Percentiles rank a stretch among this genome's conserved stretches.
Conservation (phyloP, 2,797 vertebrate species). For the Podargus strigoides region DNA sequence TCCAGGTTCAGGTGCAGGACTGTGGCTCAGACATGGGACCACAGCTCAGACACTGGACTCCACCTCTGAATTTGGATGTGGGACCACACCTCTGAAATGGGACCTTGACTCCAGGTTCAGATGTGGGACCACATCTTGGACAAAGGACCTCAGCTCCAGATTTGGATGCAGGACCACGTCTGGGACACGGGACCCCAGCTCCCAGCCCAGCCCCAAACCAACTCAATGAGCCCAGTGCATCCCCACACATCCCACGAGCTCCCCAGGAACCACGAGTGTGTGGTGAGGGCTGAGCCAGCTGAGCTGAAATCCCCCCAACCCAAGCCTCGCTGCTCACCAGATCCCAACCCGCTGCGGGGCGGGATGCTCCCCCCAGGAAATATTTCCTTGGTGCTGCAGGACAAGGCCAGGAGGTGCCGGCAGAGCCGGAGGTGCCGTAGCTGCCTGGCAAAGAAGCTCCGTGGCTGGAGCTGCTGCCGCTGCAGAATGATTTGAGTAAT, state of each 20-base stretch:
- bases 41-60: neutral
- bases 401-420: neutral
- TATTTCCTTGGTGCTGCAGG: neutral
- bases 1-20: too few species aligned
- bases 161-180: neutral
- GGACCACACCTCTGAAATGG: fast-evolving
- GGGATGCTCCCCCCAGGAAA: neutral
- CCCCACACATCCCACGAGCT: neutral
- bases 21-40: neutral
- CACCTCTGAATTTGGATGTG: fast-evolving
- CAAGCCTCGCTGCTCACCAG: fast-evolving
- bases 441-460: neutral
- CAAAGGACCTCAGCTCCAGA: neutral
- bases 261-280: fast-evolving
- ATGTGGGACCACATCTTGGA: neutral
- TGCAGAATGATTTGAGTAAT: constrained; percentile 8
- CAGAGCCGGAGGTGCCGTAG: neutral
- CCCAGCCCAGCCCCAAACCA: neutral
- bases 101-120: fast-evolving
- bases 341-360: fast-evolving
- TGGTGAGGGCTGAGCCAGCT: neutral
- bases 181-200: neutral
- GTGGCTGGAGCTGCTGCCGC: neutral
- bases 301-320: neutral
- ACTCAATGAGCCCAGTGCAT: fast-evolving